Base-by-base conservation (phyloP, 2,888 invertebrate genomes). In the Hoplodrina blanda region DNA sequence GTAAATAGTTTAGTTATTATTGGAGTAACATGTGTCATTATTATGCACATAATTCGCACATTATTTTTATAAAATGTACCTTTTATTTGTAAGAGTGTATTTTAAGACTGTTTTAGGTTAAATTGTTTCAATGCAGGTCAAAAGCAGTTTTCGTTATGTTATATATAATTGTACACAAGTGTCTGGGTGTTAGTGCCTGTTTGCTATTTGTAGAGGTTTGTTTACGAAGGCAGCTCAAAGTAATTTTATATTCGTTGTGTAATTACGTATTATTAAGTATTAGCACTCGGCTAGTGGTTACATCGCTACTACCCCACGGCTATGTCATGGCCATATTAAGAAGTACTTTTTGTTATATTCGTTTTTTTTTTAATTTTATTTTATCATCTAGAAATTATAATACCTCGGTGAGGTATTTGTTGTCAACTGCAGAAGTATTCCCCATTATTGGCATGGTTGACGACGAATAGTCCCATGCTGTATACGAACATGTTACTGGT, bases 41-140 rank as follows among this genome's bases (percentile, higher is more conserved):
- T 66, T 53, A 78, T 64, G 80, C 83, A 80, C 86, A 87, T 85
- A 81, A 79, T 90, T 87, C 90, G 91, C 92, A 93, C 92, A 91
- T 90, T 87, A 86, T 89, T 90, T 88, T 87, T 85, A 83, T 86
- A 85, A 85, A 85, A 79, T 85, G 80, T 87, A 85, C 83, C 81
- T 83, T 84, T 87, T 80, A 81, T 88, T 87, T 85, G 62, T 89
- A 87, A 88, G 84, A 79, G 85, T 86, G 84, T 89, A 88, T 82
- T 86, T 90, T 92, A 93, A 93, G 93, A 92, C 93, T 93, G 93
- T 92, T 89, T 87, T 92, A 91, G 91, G 81, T 90, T 90, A 88
- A 78, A 85, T 78, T 76, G 81, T 74, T 87, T 87, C 91, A 92
- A 92, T 92, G 92, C 91, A 92, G 90, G 85, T 88, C 78, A 73